Evolutionary conservation across 1,140 invertebrate species (phyloP).

Genomic region (Hetaerina americana): DNA sequence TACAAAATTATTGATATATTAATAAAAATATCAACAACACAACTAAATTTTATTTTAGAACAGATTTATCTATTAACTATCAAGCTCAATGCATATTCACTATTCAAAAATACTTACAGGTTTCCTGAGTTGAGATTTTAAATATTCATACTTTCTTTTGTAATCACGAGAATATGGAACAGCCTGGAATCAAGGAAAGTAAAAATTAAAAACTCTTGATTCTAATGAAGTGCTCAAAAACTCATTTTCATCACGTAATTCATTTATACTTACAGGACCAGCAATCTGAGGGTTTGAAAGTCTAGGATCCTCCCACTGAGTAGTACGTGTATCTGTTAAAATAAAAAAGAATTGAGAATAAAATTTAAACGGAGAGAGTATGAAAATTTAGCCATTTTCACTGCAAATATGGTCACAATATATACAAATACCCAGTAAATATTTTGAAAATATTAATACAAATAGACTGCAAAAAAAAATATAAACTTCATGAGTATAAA

Average conservation of each 20-base stretch:
- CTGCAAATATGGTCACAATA: no score
- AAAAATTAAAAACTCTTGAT: background rate
- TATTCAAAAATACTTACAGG: constrained; percentile 65
- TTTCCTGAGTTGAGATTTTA: constrained; percentile 89
- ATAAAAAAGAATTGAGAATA: constrained; percentile 15
- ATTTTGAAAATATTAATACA: no score
- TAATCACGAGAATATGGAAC: constrained; percentile 97
- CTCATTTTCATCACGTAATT: constrained; percentile 5
- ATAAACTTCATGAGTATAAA: no score
- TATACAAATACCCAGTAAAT: no score
- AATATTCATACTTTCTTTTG: constrained; percentile 96
- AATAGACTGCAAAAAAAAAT: no score
- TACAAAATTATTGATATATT: no score
- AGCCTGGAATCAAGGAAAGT: constrained; percentile 40
- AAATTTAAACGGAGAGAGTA: no score
- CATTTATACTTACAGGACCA: constrained; percentile 57
- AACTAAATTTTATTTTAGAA: no score
- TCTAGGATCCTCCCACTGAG: constrained; percentile 98
- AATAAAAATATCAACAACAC: no score
- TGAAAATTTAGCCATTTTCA: no score
- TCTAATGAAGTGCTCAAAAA: background rate
- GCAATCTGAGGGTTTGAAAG: constrained; percentile 92
- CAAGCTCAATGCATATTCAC: no score
- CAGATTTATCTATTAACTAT: no score
- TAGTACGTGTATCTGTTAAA: constrained; percentile 75